These are phyloP conservation scores for Proterorhinus semilunaris DNA, from an alignment of 2,113 vertebrate genomes.

Conservation along the genomic window DNA sequence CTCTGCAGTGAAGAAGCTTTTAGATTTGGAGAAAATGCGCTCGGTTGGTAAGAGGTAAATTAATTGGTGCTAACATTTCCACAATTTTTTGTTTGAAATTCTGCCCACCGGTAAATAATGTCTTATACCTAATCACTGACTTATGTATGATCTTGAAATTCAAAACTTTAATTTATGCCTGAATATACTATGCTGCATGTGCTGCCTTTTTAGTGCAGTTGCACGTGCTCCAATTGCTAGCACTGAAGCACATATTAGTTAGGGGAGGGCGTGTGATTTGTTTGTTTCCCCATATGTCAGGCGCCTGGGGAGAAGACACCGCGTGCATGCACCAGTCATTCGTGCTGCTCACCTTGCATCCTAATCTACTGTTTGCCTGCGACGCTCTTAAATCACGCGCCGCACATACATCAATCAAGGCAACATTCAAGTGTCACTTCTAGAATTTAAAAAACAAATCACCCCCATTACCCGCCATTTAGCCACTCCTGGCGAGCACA, in stretches of 20 bases:
- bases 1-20: no score
- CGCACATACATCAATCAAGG: constrained; percentile 71
- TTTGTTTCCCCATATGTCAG: constrained; percentile 10
- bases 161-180: no score
- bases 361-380: constrained; percentile 72
- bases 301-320: constrained; percentile 11
- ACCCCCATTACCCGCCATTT: constrained; percentile 78
- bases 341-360: constrained; percentile 55
- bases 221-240: background rate
- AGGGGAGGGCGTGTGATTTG: background rate
- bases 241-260: background rate
- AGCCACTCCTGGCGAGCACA: constrained; percentile 78
- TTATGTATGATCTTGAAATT: no score
- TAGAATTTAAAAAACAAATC: constrained; percentile 82
- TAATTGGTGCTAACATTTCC: no score
- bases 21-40: no score
- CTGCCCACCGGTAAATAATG: no score
- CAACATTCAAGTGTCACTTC: constrained; percentile 76
- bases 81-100: no score
- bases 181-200: background rate
- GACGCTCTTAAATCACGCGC: constrained; percentile 63
- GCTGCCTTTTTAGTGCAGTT: constrained; percentile 8
- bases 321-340: constrained; percentile 28
- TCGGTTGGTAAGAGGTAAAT: no score
- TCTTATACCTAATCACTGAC: no score